These are phyloP conservation scores for Acanthosepion esculentum DNA, from an alignment of 2,888 invertebrate genomes.

Conservation along the genomic window DNA sequence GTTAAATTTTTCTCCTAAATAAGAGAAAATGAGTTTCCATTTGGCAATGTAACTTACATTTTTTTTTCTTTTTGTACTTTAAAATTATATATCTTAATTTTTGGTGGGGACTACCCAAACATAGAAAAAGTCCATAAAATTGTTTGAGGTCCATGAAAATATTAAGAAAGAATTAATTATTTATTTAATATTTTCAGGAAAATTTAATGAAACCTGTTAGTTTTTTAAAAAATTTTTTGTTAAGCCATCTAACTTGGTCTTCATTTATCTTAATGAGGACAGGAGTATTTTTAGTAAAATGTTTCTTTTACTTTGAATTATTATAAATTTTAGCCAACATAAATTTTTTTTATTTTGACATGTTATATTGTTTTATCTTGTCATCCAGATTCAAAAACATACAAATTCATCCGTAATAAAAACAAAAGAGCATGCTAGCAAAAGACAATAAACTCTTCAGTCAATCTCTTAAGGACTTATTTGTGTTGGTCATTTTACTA, in stretches of 20 bases:
- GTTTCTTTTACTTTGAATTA: neutral
- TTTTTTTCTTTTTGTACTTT: too few species aligned
- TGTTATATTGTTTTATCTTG: neutral
- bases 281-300: neutral
- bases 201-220: neutral
- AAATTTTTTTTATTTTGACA: neutral
- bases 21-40: too few species aligned
- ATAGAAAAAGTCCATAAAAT: too few species aligned
- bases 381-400: neutral
- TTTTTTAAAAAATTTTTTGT: neutral
- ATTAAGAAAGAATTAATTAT: neutral
- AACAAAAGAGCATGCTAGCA: neutral
- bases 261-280: neutral
- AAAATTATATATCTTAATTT: too few species aligned
- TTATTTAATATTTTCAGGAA: neutral
- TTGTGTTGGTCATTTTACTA: slow-evolving; percentile 25
- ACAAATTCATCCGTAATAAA: neutral
- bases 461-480: neutral
- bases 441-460: neutral
- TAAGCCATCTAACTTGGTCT: neutral
- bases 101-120: too few species aligned
- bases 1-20: too few species aligned
- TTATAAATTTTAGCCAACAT: too few species aligned
- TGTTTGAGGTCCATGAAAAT: too few species aligned
- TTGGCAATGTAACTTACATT: too few species aligned